Percentiles rank a stretch among this genome's conserved stretches.
phyloP scores from a whole-genome alignment of 2,113 vertebrate genomes.

The Stegostoma tigrinum region DNA sequence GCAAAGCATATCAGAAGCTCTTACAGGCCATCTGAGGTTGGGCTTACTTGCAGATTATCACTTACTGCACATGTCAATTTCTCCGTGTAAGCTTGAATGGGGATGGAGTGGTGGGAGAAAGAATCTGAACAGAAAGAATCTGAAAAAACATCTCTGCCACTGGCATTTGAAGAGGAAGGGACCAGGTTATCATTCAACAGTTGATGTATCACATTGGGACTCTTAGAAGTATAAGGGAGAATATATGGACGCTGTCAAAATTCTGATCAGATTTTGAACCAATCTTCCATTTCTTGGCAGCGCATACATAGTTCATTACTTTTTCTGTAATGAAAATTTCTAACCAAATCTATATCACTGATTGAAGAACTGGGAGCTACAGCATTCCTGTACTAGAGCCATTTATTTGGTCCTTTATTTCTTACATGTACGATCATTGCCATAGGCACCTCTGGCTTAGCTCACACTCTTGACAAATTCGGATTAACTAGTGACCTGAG shows the following conservation, averaged over 20 bases:
- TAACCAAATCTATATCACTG: not conserved
- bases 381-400: not conserved
- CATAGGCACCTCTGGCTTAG: not conserved
- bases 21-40: not conserved
- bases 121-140: not conserved
- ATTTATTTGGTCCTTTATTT: not conserved
- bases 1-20: not conserved
- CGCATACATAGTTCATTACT: not conserved
- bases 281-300: not conserved
- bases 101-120: not conserved
- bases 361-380: not conserved
- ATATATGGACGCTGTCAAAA: not conserved
- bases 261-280: not conserved
- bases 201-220: not conserved
- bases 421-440: not conserved
- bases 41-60: not conserved
- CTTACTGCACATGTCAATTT: not conserved
- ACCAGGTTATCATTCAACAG: too few relatives aligned
- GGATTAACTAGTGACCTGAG: slow-evolving; percentile 1
- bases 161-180: not conserved
- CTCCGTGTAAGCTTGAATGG: not conserved
- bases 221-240: not conserved
- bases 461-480: not conserved
- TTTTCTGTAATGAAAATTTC: not conserved
- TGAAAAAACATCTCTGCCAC: not conserved